Conservation (phyloP, 2,113 vertebrate species). For the Malaclemys terrapin region DNA sequence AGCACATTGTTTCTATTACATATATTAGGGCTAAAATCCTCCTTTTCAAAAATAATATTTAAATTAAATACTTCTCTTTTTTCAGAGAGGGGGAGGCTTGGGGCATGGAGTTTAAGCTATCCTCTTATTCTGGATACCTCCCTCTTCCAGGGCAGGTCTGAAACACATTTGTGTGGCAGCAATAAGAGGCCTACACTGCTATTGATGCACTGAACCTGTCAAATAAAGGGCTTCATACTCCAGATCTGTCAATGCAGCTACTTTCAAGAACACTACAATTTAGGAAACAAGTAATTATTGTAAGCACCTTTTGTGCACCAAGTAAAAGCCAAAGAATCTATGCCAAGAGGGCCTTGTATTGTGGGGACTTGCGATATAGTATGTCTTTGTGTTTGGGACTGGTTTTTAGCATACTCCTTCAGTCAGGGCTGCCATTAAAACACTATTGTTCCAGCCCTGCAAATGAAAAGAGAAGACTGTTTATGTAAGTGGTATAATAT, state of each 20-base stretch:
- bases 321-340: too few species aligned
- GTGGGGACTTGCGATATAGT: neutral
- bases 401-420: neutral
- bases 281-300: neutral
- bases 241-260: fast-evolving
- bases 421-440: neutral
- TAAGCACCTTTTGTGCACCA: neutral
- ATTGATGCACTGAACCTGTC: neutral
- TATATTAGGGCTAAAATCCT: neutral
- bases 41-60: neutral
- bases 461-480: neutral
- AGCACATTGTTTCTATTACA: neutral
- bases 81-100: neutral
- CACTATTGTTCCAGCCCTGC: neutral
- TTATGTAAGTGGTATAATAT: fast-evolving
- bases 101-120: neutral
- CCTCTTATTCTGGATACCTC: neutral
- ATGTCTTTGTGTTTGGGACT: neutral
- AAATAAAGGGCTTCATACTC: neutral
- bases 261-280: neutral
- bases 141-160: neutral
- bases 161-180: neutral
- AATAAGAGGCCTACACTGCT: neutral
- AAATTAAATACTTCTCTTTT: neutral
- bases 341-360: neutral